These are phyloP conservation scores for Cactoblastis cactorum DNA, from an alignment of 2,888 invertebrate species.

Conservation along the genomic window DNA sequence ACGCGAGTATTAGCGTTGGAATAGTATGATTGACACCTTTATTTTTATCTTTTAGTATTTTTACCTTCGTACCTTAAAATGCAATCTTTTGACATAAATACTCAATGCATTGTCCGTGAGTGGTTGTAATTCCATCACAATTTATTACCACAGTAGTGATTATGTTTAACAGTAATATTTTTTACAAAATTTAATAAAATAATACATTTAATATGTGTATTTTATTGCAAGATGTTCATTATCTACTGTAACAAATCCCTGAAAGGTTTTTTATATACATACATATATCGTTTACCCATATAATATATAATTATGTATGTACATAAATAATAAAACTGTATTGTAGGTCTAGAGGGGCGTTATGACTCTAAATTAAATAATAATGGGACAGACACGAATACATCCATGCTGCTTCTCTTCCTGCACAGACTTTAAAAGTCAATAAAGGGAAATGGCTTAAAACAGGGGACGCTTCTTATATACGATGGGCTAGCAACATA, in stretches of 20 bases:
- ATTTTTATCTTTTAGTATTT: neutral
- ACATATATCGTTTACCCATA: too few species aligned
- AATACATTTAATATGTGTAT: constrained; percentile 54
- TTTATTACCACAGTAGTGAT: constrained; percentile 68
- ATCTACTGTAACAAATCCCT: neutral
- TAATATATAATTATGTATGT: too few species aligned
- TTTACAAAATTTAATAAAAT: constrained; percentile 65
- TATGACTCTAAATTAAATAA: too few species aligned
- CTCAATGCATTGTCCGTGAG: constrained; percentile 50
- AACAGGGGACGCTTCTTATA: too few species aligned
- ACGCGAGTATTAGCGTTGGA: neutral
- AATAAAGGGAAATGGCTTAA: too few species aligned
- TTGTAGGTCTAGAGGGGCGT: too few species aligned
- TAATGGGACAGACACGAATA: too few species aligned
- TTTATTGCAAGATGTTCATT: neutral
- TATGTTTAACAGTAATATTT: constrained; percentile 59
- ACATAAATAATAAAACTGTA: too few species aligned
- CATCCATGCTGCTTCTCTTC: too few species aligned
- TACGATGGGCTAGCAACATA: too few species aligned
- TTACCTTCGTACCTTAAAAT: constrained; percentile 11
- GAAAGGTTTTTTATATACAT: too few species aligned
- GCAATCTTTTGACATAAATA: constrained; percentile 35
- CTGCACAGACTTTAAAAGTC: too few species aligned
- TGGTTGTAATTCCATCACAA: constrained; percentile 69
- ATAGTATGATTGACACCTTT: neutral